Conservation (phyloP, 37 sponge, comb jelly and placozoan species). For the Ianthella basta region DNA sequence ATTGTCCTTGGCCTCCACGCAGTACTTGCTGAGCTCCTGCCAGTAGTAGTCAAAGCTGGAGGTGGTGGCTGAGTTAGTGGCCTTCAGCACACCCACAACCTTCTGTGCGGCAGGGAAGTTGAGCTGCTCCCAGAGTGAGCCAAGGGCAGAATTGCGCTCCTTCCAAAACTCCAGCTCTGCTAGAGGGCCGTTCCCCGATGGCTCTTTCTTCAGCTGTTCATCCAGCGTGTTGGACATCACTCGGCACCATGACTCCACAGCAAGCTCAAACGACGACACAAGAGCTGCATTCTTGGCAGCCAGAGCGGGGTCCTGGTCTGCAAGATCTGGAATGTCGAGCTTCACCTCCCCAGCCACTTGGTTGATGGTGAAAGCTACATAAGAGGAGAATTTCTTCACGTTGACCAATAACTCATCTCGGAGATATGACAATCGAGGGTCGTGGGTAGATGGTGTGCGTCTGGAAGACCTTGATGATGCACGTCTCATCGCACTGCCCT, state of each 20-base stretch:
- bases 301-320: slow-evolving; percentile 44
- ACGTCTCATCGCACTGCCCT: not conserved
- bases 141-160: slow-evolving; percentile 84
- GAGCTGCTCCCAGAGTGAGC: slow-evolving; percentile 93
- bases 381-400: slow-evolving; percentile 87
- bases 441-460: not conserved
- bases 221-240: slow-evolving; percentile 81
- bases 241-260: slow-evolving; percentile 83
- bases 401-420: slow-evolving; percentile 97
- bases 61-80: slow-evolving; percentile 54
- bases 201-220: slow-evolving; percentile 73
- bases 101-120: slow-evolving; percentile 72
- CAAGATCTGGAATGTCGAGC: slow-evolving; percentile 85
- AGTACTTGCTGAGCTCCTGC: slow-evolving; percentile 87
- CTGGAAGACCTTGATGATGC: not conserved
- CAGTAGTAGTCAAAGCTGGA: slow-evolving; percentile 90
- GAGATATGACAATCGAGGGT: slow-evolving; percentile 36
- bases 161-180: slow-evolving; percentile 98
- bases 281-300: slow-evolving; percentile 63
- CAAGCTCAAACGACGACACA: slow-evolving; percentile 68
- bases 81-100: slow-evolving; percentile 71
- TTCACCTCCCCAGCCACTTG: slow-evolving; percentile 97
- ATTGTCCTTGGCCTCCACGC: slow-evolving; percentile 97
- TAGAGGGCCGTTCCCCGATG: slow-evolving; percentile 89
- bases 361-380: slow-evolving; percentile 82